Percentiles rank a stretch among this genome's conserved stretches.
Conservation (phyloP, 92 coral and sea anemone species). For the Parazoanthus atlanticus region DNA sequence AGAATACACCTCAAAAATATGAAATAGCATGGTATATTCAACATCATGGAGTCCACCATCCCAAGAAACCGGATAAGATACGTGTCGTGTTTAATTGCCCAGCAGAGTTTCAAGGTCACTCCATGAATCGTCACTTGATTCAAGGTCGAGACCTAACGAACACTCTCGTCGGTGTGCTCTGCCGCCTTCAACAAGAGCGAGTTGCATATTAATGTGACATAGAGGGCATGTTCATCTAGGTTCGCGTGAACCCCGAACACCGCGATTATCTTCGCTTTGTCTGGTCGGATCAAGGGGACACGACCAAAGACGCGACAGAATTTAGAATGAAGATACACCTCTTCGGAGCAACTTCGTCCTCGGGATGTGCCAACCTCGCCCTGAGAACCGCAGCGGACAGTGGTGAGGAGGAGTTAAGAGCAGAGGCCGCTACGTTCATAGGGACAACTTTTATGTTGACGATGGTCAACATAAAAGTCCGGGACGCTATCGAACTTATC, state of each 20-base stretch:
- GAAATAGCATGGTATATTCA: background rate
- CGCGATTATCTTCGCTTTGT: constrained; percentile 52
- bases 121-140: constrained; percentile 61
- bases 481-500: constrained; percentile 49
- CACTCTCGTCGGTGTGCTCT: constrained; percentile 56
- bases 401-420: constrained; percentile 31
- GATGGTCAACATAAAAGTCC: constrained; percentile 52
- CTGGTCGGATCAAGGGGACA: constrained; percentile 60
- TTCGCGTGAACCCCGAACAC: constrained; percentile 42
- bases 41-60: constrained; percentile 62
- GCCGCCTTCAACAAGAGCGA: too few species aligned
- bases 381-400: constrained; percentile 53
- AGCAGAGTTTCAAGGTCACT: constrained; percentile 34
- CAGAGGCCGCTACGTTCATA: constrained; percentile 37
- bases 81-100: constrained; percentile 63
- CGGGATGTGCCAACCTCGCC: constrained; percentile 55
- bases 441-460: constrained; percentile 58
- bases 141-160: constrained; percentile 70
- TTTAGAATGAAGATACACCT: constrained; percentile 54
- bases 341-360: constrained; percentile 58
- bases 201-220: too few species aligned
- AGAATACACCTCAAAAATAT: background rate
- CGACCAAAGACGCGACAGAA: constrained; percentile 18
- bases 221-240: constrained; percentile 68
- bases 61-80: constrained; percentile 60